phyloP scores from a whole-genome alignment of 2,888 invertebrate species.

The Pimpla rufipes region DNA sequence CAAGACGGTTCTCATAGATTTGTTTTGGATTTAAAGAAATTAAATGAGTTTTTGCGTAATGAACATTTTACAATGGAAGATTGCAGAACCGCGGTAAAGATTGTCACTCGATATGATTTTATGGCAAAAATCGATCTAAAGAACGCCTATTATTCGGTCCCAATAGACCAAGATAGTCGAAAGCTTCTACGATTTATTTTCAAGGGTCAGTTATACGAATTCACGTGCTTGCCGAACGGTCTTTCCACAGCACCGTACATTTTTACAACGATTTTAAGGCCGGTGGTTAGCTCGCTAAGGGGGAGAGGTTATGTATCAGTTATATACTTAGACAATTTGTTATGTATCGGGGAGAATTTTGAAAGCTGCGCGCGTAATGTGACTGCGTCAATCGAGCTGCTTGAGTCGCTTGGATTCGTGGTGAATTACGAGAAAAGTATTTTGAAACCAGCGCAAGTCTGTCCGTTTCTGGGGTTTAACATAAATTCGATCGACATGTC shows the following conservation, averaged over 20 bases:
- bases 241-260: conserved; percentile 12
- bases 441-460: conserved; percentile 38
- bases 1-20: conserved; percentile 63
- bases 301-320: conserved; percentile 38
- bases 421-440: conserved; percentile 48
- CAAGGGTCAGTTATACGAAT: conserved; percentile 30
- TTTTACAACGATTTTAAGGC: conserved; percentile 20
- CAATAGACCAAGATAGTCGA: conserved; percentile 14
- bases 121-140: not conserved
- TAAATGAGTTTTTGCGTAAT: conserved; percentile 48
- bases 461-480: conserved; percentile 57
- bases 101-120: conserved; percentile 5
- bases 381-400: conserved; percentile 15
- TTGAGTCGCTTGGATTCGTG: conserved; percentile 52
- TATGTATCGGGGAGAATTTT: conserved; percentile 36
- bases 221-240: conserved; percentile 23
- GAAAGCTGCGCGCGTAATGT: conserved; percentile 45
- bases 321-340: conserved; percentile 51
- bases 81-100: conserved; percentile 2
- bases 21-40: conserved; percentile 23
- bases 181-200: conserved; percentile 18
- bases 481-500: conserved; percentile 41
- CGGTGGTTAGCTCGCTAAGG: conserved; percentile 35
- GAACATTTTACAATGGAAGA: not conserved
- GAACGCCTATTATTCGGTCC: conserved; percentile 17